Base-by-base conservation (phyloP, 2,797 vertebrate genomes). In the Galaxias olidus region DNA sequence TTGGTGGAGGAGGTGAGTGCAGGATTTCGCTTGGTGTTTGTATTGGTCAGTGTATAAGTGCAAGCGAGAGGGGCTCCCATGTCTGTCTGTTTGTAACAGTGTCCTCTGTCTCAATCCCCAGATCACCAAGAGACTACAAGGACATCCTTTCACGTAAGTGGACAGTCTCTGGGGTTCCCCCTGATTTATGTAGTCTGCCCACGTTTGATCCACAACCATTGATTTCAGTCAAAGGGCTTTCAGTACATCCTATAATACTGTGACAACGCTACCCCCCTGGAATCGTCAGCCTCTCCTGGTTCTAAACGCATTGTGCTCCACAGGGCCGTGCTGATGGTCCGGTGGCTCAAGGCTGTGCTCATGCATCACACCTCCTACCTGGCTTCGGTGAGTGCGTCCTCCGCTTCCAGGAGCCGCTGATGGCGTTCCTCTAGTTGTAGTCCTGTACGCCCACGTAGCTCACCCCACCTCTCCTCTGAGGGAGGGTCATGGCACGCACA, bases 281-380 rank as follows among this genome's bases (percentile, higher is more conserved):
- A 30, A 30, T 30, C 3, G 3, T 30, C 30, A 30, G 30, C 6
- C 51, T 49, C 5, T 18, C 14, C 10, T 1, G 8, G 17, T 14
- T 9, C 20, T 30, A 61, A 0, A 30, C 1, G 58, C 13, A 1
- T 50, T 62, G 12, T 55, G 58, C 65, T 75, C 79, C 73, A 12
- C 90, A 99, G 97, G 91, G 97, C 95, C 3, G 77, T 92, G 65
- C 66, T 96, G 73, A 96, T 96, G 92, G 94, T 98, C 50, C 93
- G 92, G 54, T 99, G 98, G 98, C 84, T 99, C 50, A 99, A 96
- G 77, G 94, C 94, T 8, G 93, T 98, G 50, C 89, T 99, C 30
- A 89, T 93, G 17, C 88, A 95, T 54, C 98, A 99, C 75, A 94
- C 95, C 10, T 98, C 98, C 9, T 99, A 98, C 79, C 89, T 99